Conservation (phyloP, 2,113 vertebrate genomes). For the Strix aluco region DNA sequence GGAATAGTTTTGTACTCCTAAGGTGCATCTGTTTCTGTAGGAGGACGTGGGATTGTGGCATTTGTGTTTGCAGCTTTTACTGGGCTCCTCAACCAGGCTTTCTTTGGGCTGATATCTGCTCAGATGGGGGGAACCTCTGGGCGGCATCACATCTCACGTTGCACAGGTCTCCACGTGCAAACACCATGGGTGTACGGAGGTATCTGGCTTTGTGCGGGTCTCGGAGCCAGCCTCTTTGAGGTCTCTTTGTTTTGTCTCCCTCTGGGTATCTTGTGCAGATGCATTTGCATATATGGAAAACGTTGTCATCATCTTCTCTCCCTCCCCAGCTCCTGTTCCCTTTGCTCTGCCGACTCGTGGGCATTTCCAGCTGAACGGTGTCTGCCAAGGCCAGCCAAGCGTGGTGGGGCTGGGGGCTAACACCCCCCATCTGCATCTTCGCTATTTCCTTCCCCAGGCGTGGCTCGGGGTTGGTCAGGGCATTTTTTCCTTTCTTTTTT, state of each 20-base stretch:
- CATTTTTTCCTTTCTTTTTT: neutral
- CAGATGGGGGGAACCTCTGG: neutral
- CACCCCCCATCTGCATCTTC: neutral
- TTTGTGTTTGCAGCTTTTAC: conserved; percentile 43
- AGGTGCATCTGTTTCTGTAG: conserved; percentile 55
- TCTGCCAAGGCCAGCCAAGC: conserved; percentile 40
- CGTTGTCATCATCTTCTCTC: conserved; percentile 39
- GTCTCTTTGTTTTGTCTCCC: conserved; percentile 69
- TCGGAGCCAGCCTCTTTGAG: conserved; percentile 17
- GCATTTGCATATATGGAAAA: conserved; percentile 69
- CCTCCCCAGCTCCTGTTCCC: conserved; percentile 27
- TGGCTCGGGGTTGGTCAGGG: neutral
- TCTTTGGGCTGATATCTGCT: neutral
- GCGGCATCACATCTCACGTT: fast-evolving
- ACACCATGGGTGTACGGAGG: neutral
- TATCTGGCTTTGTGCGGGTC: conserved; percentile 39
- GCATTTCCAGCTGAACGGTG: conserved; percentile 39
- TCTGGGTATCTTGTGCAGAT: conserved; percentile 24
- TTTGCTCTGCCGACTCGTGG: conserved; percentile 3
- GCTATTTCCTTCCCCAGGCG: neutral
- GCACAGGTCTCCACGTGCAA: neutral
- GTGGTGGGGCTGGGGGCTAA: neutral
- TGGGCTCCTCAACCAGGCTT: neutral
- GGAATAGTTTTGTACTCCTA: conserved; percentile 31
- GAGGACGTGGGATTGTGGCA: conserved; percentile 54